Conservation (phyloP, 1,140 invertebrate genomes). For the Capitella teleta region DNA sequence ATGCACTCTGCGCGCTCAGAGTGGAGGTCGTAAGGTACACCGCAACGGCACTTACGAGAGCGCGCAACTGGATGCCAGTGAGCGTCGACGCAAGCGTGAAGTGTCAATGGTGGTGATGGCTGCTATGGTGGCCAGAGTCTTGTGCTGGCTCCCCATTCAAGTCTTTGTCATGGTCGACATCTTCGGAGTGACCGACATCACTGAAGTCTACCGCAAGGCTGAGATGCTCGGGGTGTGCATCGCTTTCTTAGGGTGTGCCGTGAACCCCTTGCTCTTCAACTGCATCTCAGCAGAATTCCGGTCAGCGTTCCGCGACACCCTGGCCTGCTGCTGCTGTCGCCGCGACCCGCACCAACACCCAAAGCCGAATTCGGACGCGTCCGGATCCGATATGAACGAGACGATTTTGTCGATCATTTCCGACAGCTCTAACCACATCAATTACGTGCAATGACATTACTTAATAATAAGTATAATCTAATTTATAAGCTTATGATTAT, state of each 20-base stretch:
- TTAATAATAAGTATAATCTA: too few species aligned
- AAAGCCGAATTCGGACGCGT: neutral
- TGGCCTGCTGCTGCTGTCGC: too few species aligned
- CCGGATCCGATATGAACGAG: conserved; percentile 11
- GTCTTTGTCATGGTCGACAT: conserved; percentile 9
- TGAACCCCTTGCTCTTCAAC: conserved; percentile 11
- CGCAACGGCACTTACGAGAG: neutral
- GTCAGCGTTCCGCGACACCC: conserved; percentile 4
- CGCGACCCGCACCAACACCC: neutral
- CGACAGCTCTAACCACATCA: conserved; percentile 13
- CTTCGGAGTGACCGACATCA: conserved; percentile 7
- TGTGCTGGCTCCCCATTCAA: conserved; percentile 14
- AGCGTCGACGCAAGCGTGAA: conserved; percentile 5
- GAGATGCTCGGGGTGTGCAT: conserved; percentile 10
- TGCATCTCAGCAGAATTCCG: conserved; percentile 5
- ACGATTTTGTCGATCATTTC: conserved; percentile 15
- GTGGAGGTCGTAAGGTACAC: neutral
- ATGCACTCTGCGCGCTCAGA: conserved; percentile 7
- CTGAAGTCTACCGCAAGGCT: conserved; percentile 5
- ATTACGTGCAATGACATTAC: too few species aligned
- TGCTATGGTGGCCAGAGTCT: conserved; percentile 5
- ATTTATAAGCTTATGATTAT: too few species aligned
- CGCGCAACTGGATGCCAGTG: conserved; percentile 1
- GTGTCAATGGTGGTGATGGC: conserved; percentile 11
- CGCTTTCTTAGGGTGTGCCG: conserved; percentile 5